Conservation (phyloP, 2,888 invertebrate species). For the Drosophila peninsularis region DNA sequence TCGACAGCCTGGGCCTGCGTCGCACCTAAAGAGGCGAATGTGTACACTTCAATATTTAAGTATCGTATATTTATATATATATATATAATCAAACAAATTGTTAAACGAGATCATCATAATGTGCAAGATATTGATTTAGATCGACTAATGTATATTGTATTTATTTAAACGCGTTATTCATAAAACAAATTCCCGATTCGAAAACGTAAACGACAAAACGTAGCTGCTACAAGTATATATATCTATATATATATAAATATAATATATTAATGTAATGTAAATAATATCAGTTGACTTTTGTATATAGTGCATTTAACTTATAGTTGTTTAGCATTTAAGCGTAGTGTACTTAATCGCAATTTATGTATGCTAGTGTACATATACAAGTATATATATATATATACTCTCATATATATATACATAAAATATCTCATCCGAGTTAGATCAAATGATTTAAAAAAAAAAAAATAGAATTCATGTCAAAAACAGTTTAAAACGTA, state of each 20-base stretch:
- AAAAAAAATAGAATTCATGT: slow-evolving; percentile 1
- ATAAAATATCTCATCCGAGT: slow-evolving; percentile 24
- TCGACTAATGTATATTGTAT: slow-evolving; percentile 40
- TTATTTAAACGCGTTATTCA: slow-evolving; percentile 19
- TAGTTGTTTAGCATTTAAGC: slow-evolving; percentile 44
- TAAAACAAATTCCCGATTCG: slow-evolving; percentile 3
- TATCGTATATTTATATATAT: slow-evolving; percentile 6
- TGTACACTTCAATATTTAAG: slow-evolving; percentile 20
- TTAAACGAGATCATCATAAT: slow-evolving; percentile 39
- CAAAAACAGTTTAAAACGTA: neutral
- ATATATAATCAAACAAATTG: slow-evolving; percentile 33
- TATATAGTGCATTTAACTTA: slow-evolving; percentile 54
- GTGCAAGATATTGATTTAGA: slow-evolving; percentile 53
- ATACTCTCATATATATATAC: slow-evolving; percentile 14
- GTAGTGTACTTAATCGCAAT: slow-evolving; percentile 37
- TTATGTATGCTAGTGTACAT: slow-evolving; percentile 28
- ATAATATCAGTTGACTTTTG: slow-evolving; percentile 56
- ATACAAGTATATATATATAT: slow-evolving; percentile 12
- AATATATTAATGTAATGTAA: slow-evolving; percentile 32
- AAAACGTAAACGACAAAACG: neutral
- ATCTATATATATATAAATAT: slow-evolving; percentile 2
- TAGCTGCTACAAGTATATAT: slow-evolving; percentile 14
- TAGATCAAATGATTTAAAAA: slow-evolving; percentile 10
- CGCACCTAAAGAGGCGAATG: slow-evolving; percentile 31
- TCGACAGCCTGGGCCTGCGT: slow-evolving; percentile 47